phyloP scores from a whole-genome alignment of 2,888 invertebrate species.

The Hecatera dysodea region DNA sequence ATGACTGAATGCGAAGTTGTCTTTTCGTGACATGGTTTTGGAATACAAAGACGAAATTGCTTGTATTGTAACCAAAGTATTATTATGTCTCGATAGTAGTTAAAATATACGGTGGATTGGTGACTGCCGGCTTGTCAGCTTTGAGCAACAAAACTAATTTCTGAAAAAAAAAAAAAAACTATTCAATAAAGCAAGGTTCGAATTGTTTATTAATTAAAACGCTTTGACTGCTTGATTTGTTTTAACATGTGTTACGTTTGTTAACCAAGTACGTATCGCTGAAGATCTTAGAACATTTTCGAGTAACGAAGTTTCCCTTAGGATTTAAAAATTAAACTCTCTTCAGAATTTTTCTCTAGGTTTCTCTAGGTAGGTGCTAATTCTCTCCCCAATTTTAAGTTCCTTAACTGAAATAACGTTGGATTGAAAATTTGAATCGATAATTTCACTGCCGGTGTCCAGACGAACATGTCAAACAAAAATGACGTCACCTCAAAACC shows the following conservation, averaged over 20 bases:
- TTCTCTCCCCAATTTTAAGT: too few relatives aligned
- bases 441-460: background rate
- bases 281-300: too few relatives aligned
- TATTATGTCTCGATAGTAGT: background rate
- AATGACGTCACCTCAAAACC: slow-evolving; percentile 37
- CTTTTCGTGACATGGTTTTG: slow-evolving; percentile 16
- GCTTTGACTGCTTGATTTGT: too few relatives aligned
- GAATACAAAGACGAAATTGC: slow-evolving; percentile 15
- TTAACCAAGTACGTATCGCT: background rate
- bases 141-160: background rate
- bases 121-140: background rate
- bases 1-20: slow-evolving; percentile 2
- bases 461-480: slow-evolving; percentile 5
- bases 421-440: background rate
- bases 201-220: background rate
- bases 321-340: too few relatives aligned
- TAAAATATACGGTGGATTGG: background rate
- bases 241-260: background rate
- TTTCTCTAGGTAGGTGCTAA: too few relatives aligned
- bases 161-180: too few relatives aligned
- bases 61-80: background rate
- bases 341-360: too few relatives aligned
- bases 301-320: too few relatives aligned
- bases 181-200: background rate
- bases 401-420: background rate